Evolutionary conservation across 2,888 invertebrate genomes (phyloP).

Genomic region (Onthophagus sagittarius): DNA sequence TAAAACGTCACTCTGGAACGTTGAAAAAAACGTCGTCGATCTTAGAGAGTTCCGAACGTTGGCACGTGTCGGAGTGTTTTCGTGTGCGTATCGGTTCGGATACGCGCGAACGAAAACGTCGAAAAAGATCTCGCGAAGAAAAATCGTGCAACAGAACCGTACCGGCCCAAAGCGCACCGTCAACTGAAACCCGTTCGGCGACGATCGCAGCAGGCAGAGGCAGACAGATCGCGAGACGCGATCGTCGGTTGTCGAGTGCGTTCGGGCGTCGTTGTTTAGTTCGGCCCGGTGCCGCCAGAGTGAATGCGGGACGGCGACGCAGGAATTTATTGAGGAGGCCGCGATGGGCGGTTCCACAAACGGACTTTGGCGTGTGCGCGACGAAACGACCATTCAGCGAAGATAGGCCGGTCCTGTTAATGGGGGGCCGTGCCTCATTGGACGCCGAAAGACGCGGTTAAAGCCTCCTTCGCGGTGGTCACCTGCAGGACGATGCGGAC

Average conservation of each 20-base stretch:
- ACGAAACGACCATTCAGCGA: constrained; percentile 35
- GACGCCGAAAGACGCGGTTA: constrained; percentile 32
- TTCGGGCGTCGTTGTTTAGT: constrained; percentile 25
- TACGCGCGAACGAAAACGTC: background rate
- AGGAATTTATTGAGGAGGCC: constrained; percentile 40
- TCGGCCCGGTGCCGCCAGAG: constrained; percentile 18
- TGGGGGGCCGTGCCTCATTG: constrained; percentile 40
- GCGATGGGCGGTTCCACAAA: constrained; percentile 35
- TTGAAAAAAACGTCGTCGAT: no score
- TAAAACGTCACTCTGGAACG: no score
- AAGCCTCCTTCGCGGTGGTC: constrained; percentile 41
- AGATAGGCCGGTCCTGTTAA: constrained; percentile 43
- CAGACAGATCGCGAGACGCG: constrained; percentile 34
- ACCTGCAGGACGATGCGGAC: constrained; percentile 27
- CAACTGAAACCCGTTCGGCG: background rate
- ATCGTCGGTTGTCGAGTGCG: constrained; percentile 38
- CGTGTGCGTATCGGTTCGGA: background rate
- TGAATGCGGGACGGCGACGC: constrained; percentile 31
- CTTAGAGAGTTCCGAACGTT: background rate
- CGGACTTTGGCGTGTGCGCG: constrained; percentile 41
- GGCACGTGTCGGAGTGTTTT: background rate
- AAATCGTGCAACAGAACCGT: background rate
- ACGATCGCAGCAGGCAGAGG: constrained; percentile 19
- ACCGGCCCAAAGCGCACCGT: background rate
- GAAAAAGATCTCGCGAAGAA: background rate